Conservation (phyloP, 2,888 invertebrate genomes). For the Leucophora obtusa region DNA sequence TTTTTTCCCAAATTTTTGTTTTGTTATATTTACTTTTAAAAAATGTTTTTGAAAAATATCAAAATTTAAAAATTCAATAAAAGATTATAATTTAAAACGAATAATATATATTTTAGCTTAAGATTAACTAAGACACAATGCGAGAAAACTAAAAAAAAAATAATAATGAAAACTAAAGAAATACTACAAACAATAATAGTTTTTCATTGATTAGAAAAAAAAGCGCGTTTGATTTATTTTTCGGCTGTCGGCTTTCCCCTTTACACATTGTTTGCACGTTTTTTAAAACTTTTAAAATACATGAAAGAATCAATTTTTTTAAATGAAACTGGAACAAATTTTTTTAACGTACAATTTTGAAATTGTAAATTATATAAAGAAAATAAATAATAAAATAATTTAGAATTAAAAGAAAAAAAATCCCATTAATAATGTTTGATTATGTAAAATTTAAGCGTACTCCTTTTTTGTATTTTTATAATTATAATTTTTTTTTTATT, state of each 20-base stretch:
- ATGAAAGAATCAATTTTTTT: slow-evolving; percentile 51
- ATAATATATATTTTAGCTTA: slow-evolving; percentile 43
- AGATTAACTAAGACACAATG: slow-evolving; percentile 30
- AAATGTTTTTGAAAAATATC: not conserved
- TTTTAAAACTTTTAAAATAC: slow-evolving; percentile 70
- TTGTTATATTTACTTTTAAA: not conserved
- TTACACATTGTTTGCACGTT: slow-evolving; percentile 81
- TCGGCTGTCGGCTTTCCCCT: slow-evolving; percentile 80
- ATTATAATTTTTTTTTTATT: slow-evolving; percentile 55
- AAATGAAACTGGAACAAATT: slow-evolving; percentile 57
- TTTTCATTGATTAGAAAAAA: slow-evolving; percentile 42
- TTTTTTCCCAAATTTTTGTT: not conserved
- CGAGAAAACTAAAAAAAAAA: slow-evolving; percentile 25
- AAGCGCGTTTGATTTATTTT: slow-evolving; percentile 66
- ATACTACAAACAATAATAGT: slow-evolving; percentile 49
- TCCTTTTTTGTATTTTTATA: slow-evolving; percentile 56
- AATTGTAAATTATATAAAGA: slow-evolving; percentile 59
- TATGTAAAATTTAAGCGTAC: slow-evolving; percentile 58
- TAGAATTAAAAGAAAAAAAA: slow-evolving; percentile 25
- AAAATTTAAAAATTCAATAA: not conserved
- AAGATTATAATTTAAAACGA: slow-evolving; percentile 26
- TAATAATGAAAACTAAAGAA: slow-evolving; percentile 39
- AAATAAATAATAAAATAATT: slow-evolving; percentile 27
- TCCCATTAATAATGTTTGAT: slow-evolving; percentile 33
- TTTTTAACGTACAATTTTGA: slow-evolving; percentile 63